Base-by-base conservation (phyloP, 2,888 invertebrate genomes). In the Lydus trimaculatus region DNA sequence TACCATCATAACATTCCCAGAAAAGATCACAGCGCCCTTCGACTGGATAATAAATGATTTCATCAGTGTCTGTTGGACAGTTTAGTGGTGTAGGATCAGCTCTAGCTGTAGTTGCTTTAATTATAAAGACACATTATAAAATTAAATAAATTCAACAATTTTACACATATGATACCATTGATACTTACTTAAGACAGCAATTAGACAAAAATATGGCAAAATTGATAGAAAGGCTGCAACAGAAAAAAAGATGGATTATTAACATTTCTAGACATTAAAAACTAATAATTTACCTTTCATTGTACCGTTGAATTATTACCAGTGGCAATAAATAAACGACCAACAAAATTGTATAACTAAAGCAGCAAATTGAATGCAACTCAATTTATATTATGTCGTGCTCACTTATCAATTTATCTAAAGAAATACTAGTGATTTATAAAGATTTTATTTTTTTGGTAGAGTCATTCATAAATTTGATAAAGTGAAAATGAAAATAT, bases 1-100 rank as follows among this genome's bases (percentile, higher is more conserved):
- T 31, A 8, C 69, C 69, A 11, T 65, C 31, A 33, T 23, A 61
- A 61, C 69, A 69, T 58, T 62, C 48, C 56, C 20, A 31, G 58
- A 64, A 58, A n/a, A n/a, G n/a, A n/a, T n/a, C n/a, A n/a, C n/a
- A n/a, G n/a, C n/a, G n/a, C n/a, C n/a, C n/a, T n/a, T 64, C 64
- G 9, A 17, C 58, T 8, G 56, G 58, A 31, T 48, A 58, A 25
- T 31, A 64, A 15, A 31, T 28, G 33, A 31, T 20, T 33, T 31
- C 58, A 11, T 62, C 36, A 11, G n/a, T n/a, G n/a, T 36, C 2
- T 11, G 15, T 0, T 33, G 67, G 68, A 58, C 71, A 71, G n/a
- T 43, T 39, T 15, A 68, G 67, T 23, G 5, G 31, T n/a, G n/a
- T n/a, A 8, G 31, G 28, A n/a, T 25, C 33, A 1, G 9, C 33